These are phyloP conservation scores for Pogonognathellus flavescens DNA, from an alignment of 1,140 invertebrate species.

Conservation along the genomic window DNA sequence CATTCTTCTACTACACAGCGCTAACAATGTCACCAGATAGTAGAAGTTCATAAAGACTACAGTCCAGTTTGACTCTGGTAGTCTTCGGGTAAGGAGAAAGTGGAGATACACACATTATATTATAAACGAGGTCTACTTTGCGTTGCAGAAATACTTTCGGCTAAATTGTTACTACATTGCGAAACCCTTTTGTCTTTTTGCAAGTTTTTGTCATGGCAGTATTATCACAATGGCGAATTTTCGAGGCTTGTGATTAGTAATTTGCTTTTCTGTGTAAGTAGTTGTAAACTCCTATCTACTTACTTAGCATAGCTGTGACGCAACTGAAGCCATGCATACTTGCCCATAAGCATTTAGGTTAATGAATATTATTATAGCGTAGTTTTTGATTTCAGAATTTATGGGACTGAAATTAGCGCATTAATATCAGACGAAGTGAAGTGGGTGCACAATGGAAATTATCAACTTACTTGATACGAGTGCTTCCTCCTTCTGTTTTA, in stretches of 20 bases:
- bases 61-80: not conserved
- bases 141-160: too few species aligned
- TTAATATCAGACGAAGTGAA: not conserved
- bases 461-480: constrained; percentile 58
- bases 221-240: not conserved
- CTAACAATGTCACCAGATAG: too few species aligned
- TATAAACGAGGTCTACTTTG: too few species aligned
- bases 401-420: not conserved
- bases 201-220: not conserved
- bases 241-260: not conserved
- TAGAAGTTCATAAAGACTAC: too few species aligned
- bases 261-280: too few species aligned
- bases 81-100: too few species aligned
- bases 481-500: constrained; percentile 49
- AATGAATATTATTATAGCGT: not conserved
- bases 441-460: constrained; percentile 6
- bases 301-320: not conserved
- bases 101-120: too few species aligned
- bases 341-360: not conserved
- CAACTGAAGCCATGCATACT: not conserved
- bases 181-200: not conserved
- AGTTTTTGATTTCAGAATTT: constrained; percentile 7
- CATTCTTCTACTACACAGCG: too few species aligned
- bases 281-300: too few species aligned
- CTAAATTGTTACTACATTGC: not conserved